Conservation (phyloP, 2,888 invertebrate genomes). For the Netelia fuscicornis region DNA sequence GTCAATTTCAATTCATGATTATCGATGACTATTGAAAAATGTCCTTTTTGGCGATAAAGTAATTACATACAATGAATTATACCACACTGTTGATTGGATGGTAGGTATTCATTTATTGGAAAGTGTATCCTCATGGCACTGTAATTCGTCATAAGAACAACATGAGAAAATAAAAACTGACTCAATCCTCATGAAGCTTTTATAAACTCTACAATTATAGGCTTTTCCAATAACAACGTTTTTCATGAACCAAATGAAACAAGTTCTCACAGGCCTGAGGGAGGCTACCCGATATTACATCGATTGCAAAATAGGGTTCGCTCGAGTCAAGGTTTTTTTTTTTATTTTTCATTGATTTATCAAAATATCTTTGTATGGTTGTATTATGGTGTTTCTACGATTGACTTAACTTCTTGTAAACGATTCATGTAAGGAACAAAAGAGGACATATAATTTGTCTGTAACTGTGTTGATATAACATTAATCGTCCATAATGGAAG, state of each 20-base stretch:
- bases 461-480: background rate
- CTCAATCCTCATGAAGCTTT: background rate
- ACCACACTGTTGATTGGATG: background rate
- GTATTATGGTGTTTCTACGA: slow-evolving; percentile 37
- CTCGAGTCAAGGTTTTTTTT: slow-evolving; percentile 81
- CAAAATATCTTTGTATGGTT: slow-evolving; percentile 33
- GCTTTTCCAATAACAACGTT: slow-evolving; percentile 79
- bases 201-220: slow-evolving; percentile 75
- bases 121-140: background rate
- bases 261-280: slow-evolving; percentile 76
- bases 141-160: background rate
- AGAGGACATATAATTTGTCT: background rate
- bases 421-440: background rate
- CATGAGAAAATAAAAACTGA: background rate
- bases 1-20: too few species aligned
- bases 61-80: background rate
- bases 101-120: background rate
- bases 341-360: background rate
- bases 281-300: slow-evolving; percentile 78
- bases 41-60: too few species aligned
- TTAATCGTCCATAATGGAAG: slow-evolving; percentile 14
- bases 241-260: slow-evolving; percentile 79
- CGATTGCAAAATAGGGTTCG: slow-evolving; percentile 79
- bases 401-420: slow-evolving; percentile 16
- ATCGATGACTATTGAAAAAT: too few species aligned